Percentiles rank a stretch among this genome's conserved stretches.
Evolutionary conservation across 2,797 vertebrate genomes (phyloP).

Genomic region (Aeoliscus strigatus): DNA sequence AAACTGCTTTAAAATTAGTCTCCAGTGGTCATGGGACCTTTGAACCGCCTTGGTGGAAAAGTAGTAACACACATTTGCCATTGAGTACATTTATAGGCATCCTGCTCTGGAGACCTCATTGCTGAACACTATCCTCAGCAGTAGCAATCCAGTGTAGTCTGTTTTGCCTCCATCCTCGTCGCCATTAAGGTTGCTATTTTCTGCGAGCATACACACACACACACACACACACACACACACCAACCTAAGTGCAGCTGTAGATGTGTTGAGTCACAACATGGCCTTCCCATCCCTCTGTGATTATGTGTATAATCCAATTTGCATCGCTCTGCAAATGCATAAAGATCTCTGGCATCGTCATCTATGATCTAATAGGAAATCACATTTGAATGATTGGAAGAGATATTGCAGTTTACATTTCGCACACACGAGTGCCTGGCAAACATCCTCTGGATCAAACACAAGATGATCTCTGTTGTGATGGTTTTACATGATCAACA

Average conservation of each 20-base stretch:
- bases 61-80: too few relatives aligned
- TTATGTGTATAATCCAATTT: slow-evolving; percentile 48
- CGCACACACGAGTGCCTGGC: not conserved
- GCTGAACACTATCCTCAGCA: slow-evolving; percentile 29
- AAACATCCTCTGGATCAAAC: not conserved
- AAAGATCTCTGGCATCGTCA: slow-evolving; percentile 23
- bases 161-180: slow-evolving; percentile 24
- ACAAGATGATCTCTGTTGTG: not conserved
- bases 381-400: slow-evolving; percentile 13
- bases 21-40: too few relatives aligned
- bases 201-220: slow-evolving; percentile 19
- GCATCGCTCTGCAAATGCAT: slow-evolving; percentile 33
- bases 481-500: too few relatives aligned
- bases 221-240: too few relatives aligned
- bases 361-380: slow-evolving; percentile 34
- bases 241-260: slow-evolving; percentile 23
- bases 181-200: slow-evolving; percentile 54
- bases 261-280: slow-evolving; percentile 26
- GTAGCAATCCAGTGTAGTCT: slow-evolving; percentile 21
- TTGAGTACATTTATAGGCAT: too few relatives aligned
- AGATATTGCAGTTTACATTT: slow-evolving; percentile 1
- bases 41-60: too few relatives aligned
- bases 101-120: slow-evolving; percentile 15
- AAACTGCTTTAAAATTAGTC: too few relatives aligned
- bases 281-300: slow-evolving; percentile 8